Conservation (phyloP, 1,140 invertebrate genomes). For the Sycophaga agraensis region DNA sequence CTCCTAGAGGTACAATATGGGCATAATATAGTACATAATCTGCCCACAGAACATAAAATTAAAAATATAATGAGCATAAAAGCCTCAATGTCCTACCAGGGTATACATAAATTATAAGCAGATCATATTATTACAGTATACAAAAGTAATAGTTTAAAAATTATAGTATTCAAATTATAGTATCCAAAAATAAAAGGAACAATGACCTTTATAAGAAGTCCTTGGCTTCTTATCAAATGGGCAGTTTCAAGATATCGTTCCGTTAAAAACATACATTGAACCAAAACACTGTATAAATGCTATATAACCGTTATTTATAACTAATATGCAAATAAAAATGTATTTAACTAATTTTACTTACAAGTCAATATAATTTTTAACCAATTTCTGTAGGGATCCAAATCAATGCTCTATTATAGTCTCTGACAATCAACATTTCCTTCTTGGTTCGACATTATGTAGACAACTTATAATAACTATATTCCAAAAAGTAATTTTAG, state of each 20-base stretch:
- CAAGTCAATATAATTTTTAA: slow-evolving; percentile 64
- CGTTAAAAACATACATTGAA: slow-evolving; percentile 88
- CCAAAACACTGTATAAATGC: slow-evolving; percentile 78
- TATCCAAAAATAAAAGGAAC: slow-evolving; percentile 17
- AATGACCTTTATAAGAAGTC: slow-evolving; percentile 80
- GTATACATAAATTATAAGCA: no score
- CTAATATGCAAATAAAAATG: neutral
- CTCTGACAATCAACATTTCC: slow-evolving; percentile 41
- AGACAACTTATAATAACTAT: no score
- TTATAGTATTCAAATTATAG: no score
- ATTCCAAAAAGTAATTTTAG: no score
- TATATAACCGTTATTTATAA: slow-evolving; percentile 52
- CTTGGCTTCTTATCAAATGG: slow-evolving; percentile 75
- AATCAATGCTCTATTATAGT: slow-evolving; percentile 51
- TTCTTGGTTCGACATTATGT: slow-evolving; percentile 35
- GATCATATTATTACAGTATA: neutral
- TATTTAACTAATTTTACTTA: slow-evolving; percentile 45
- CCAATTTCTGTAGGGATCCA: slow-evolving; percentile 62
- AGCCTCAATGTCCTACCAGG: no score
- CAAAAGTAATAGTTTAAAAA: no score
- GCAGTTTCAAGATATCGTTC: slow-evolving; percentile 89
- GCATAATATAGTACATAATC: no score
- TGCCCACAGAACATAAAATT: no score
- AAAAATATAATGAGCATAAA: no score
- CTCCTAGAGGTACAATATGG: no score